Evolutionary conservation across 2,888 invertebrate genomes (phyloP).

Genomic region (Charanyca ferruginea): DNA sequence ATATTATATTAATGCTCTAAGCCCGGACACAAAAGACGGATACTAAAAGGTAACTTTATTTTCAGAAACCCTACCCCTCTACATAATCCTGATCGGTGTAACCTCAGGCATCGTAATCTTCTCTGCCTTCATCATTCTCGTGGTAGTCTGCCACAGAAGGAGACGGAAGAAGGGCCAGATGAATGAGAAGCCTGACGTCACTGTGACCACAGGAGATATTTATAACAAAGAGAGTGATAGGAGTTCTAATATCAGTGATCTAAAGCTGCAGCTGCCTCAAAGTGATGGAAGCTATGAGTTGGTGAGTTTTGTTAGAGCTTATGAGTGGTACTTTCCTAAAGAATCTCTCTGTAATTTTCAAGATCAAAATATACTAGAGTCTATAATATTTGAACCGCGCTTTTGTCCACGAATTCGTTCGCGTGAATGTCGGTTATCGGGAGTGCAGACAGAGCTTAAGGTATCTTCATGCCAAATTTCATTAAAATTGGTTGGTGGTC

Average conservation of each 20-base stretch:
- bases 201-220: conserved; percentile 83
- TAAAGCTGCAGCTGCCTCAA: conserved; percentile 96
- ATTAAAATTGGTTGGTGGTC: too few relatives aligned
- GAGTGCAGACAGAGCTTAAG: too few relatives aligned
- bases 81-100: conserved; percentile 96
- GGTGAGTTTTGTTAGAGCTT: too few relatives aligned
- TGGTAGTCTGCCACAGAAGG: conserved; percentile 94
- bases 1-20: too few relatives aligned
- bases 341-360: too few relatives aligned
- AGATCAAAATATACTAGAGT: too few relatives aligned
- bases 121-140: conserved; percentile 95
- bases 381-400: too few relatives aligned
- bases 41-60: neutral
- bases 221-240: conserved; percentile 95
- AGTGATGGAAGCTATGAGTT: conserved; percentile 95
- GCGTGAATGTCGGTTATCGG: too few relatives aligned
- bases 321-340: too few relatives aligned
- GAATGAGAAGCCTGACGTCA: conserved; percentile 92
- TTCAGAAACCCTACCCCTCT: conserved; percentile 94
- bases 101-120: conserved; percentile 96
- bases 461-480: too few relatives aligned
- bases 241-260: conserved; percentile 97
- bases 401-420: too few relatives aligned
- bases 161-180: conserved; percentile 89
- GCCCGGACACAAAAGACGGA: too few relatives aligned